phyloP scores from a whole-genome alignment of 2,113 vertebrate genomes.

The Myiozetetes cayanensis region DNA sequence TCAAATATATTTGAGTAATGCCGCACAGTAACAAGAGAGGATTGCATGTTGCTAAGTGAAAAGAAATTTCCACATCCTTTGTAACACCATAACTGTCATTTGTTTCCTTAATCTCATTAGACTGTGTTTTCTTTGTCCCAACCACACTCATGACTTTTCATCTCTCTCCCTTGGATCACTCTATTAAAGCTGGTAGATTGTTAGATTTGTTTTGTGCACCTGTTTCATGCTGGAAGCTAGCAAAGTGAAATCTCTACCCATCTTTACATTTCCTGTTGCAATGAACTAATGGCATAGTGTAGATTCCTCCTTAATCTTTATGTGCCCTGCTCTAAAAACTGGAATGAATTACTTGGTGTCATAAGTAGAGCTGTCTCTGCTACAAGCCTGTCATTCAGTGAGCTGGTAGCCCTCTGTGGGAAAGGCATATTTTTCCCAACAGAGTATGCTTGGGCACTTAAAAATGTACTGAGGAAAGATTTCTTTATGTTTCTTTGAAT shows the following conservation, averaged over 20 bases:
- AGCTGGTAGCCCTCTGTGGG: neutral
- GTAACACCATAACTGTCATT: neutral
- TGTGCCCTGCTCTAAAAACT: neutral
- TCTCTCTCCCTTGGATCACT: neutral
- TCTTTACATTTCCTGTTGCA: neutral
- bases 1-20: neutral
- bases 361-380: neutral
- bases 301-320: neutral
- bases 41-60: neutral
- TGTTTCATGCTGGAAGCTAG: neutral
- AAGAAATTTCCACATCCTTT: neutral
- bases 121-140: neutral
- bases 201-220: neutral
- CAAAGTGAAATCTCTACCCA: neutral
- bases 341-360: neutral
- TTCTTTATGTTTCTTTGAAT: neutral
- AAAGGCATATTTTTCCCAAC: neutral
- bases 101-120: neutral
- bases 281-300: rapidly evolving
- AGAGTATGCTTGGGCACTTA: neutral
- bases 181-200: neutral
- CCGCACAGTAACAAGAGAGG: neutral
- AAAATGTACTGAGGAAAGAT: neutral
- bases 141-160: rapidly evolving
- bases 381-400: neutral